phyloP scores from a whole-genome alignment of 2,888 invertebrate genomes.

The Trichogramma dendrolimi region DNA sequence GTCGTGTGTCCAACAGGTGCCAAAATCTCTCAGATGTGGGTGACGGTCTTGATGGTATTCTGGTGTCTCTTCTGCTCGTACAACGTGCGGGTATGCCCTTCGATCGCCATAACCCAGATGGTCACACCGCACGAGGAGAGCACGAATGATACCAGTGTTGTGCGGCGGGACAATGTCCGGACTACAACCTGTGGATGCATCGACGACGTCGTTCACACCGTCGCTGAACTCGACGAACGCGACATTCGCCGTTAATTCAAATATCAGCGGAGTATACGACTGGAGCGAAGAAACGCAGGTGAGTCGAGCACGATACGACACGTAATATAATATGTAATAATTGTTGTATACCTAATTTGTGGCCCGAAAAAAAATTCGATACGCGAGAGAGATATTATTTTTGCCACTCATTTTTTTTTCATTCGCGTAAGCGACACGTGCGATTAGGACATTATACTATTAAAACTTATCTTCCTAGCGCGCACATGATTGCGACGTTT shows the following conservation, averaged over 20 bases:
- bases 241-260: conserved; percentile 1
- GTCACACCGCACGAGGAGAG: conserved; percentile 2
- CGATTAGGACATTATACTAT: too few relatives aligned
- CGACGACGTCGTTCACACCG: not conserved
- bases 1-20: conserved; percentile 7
- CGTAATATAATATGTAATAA: too few relatives aligned
- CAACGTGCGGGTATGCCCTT: conserved; percentile 70
- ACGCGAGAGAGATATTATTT: not conserved
- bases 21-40: conserved; percentile 45
- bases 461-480: too few relatives aligned
- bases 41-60: conserved; percentile 62
- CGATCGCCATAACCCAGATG: conserved; percentile 70
- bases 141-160: conserved; percentile 2
- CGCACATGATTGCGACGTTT: too few relatives aligned
- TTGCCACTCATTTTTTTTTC: too few relatives aligned
- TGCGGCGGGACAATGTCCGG: not conserved
- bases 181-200: too few relatives aligned
- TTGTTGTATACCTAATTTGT: too few relatives aligned
- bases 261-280: conserved; percentile 19
- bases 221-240: not conserved
- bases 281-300: conserved; percentile 34
- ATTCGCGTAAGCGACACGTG: too few relatives aligned
- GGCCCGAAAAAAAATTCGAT: too few relatives aligned
- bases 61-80: conserved; percentile 69
- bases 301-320: not conserved